Base-by-base conservation (phyloP, 2,888 invertebrate species). In the Xanthia icteritia region DNA sequence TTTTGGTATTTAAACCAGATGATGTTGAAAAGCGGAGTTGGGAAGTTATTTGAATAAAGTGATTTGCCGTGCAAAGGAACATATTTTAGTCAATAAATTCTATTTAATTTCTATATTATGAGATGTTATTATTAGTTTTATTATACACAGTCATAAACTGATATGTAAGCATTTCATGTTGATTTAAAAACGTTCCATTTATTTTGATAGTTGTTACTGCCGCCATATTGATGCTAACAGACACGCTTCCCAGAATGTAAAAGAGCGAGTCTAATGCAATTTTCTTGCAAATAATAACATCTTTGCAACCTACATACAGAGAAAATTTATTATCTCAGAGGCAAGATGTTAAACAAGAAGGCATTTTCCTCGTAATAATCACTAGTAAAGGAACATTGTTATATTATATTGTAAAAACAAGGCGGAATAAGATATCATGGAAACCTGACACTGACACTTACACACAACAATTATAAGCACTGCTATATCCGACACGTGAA, bases 191-290 rank as follows among this genome's bases (percentile, higher is more conserved):
- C 45, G 23, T 45, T 20, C 11, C 17, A 23, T 64, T 82, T 82
- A 79, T 82, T 78, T 82, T 17, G 2, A 17, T 60, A 36, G 77
- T 58, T 11, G 56, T n/a, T 9, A 27, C 23, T 42, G 45, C 31
- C 61, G 17, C 61, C 27, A 17, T 61, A 15, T 51, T 63, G 42
- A 54, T 23, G 27, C 6, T 39, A 48, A 45, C 83, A 67, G 39
- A 27, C 56, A 42, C 51, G 79, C 42, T 82, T 77, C 63, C 2
- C 15, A 83, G 79, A 78, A 69, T 51, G 51, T 64, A 64, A 58
- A 36, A 63, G 31, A 63, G n/a, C 36, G 27, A 58, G 11, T 36
- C 15, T 51, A 23, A 6, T 17, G 17, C n/a, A 61, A 36, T 27
- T 27, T 79, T 83, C 56, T 63, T 67, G 0, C n/a, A 67, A 67